Conservation (phyloP, 2,113 vertebrate species). For the Carassius auratus region DNA sequence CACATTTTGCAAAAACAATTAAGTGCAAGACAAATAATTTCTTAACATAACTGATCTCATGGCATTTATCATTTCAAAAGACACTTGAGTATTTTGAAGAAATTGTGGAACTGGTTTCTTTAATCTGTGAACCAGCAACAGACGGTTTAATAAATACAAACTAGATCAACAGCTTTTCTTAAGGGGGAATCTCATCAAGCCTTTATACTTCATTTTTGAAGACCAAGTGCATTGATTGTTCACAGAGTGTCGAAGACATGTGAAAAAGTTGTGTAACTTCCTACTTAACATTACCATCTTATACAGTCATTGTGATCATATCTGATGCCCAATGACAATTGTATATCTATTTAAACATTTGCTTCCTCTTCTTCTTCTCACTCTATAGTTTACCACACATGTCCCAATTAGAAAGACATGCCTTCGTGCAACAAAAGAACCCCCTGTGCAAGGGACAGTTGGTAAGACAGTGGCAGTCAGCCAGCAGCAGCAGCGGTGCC, state of each 20-base stretch:
- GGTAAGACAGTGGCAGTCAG: not conserved
- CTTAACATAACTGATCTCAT: not conserved
- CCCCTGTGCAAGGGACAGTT: not conserved
- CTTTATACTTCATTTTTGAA: not conserved
- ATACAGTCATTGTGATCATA: not conserved
- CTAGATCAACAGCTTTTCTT: not conserved
- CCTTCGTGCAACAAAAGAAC: not conserved
- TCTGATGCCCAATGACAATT: not conserved
- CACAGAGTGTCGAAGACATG: not conserved
- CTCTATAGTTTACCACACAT: not conserved
- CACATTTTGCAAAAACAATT: not conserved
- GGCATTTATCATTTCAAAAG: constrained; percentile 17
- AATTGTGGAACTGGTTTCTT: not conserved
- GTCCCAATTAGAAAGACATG: not conserved
- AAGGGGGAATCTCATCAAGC: not conserved
- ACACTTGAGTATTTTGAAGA: not conserved
- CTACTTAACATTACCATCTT: not conserved
- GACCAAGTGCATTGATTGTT: not conserved
- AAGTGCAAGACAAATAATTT: not conserved
- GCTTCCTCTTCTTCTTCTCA: not conserved
- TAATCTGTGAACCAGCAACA: not conserved
- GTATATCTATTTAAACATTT: not conserved
- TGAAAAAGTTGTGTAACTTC: not conserved
- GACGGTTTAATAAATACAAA: not conserved
- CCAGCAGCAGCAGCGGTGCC: constrained; percentile 26